These are phyloP conservation scores for Sebastes goodei DNA, from an alignment of 2,797 vertebrate genomes.

Conservation along the genomic window DNA sequence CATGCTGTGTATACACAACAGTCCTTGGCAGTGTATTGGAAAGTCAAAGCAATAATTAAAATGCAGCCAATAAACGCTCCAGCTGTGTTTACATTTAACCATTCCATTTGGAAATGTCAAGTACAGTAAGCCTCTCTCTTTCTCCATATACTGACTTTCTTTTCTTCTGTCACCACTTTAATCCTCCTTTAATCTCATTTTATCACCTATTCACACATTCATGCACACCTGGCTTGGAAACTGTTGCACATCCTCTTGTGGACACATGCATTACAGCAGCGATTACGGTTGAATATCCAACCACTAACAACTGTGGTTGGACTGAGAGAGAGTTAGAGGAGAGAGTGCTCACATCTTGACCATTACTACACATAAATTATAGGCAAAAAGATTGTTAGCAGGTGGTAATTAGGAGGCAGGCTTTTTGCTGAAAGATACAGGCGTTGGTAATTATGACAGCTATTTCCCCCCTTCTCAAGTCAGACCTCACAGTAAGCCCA, in stretches of 20 bases:
- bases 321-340: slow-evolving; percentile 1
- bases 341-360: slow-evolving; percentile 40
- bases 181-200: slow-evolving; percentile 26
- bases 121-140: slow-evolving; percentile 1
- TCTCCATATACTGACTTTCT: slow-evolving; percentile 9
- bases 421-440: slow-evolving; percentile 38
- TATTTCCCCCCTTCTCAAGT: slow-evolving; percentile 39
- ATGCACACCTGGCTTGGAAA: slow-evolving; percentile 21
- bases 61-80: slow-evolving; percentile 74
- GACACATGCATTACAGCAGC: not conserved
- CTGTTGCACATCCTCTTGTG: not conserved
- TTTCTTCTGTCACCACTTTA: slow-evolving; percentile 21
- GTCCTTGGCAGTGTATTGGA: slow-evolving; percentile 61
- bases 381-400: slow-evolving; percentile 42
- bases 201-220: slow-evolving; percentile 12
- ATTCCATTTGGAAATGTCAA: slow-evolving; percentile 55
- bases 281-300: slow-evolving; percentile 50
- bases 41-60: slow-evolving; percentile 81
- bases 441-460: slow-evolving; percentile 49
- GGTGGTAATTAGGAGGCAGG: slow-evolving; percentile 48
- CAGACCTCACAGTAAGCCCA: slow-evolving; percentile 61
- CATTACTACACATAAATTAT: slow-evolving; percentile 41
- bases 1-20: slow-evolving; percentile 76
- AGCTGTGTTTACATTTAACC: slow-evolving; percentile 79
- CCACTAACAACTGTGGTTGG: slow-evolving; percentile 29